Percentiles rank a stretch among this genome's conserved stretches.
These are phyloP conservation scores for Orchesella cincta DNA, from an alignment of 1,140 invertebrate genomes.

Conservation along the genomic window DNA sequence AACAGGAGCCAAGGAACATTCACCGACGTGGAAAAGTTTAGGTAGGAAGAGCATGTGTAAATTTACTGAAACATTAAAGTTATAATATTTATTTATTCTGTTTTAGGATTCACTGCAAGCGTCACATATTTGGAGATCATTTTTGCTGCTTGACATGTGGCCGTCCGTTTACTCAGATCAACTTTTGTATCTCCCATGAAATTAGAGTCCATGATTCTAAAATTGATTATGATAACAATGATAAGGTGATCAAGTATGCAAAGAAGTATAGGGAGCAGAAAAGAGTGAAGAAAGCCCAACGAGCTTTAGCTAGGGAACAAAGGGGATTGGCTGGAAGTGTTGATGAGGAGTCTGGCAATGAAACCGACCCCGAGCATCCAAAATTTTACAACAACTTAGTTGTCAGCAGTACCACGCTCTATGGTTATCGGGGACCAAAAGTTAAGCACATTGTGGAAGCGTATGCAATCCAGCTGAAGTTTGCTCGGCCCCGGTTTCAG, in stretches of 20 bases:
- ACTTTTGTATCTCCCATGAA: not conserved
- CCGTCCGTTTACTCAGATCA: not conserved
- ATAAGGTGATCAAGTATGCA: not conserved
- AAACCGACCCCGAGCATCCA: not conserved
- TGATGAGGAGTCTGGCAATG: too few species aligned
- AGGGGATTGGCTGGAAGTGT: not conserved
- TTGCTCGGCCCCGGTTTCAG: not conserved
- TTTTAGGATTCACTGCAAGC: not conserved
- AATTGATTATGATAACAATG: not conserved
- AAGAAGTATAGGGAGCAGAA: not conserved
- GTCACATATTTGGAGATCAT: not conserved
- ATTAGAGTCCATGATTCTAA: not conserved
- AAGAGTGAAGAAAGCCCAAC: too few species aligned
- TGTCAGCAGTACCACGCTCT: not conserved
- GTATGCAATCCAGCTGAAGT: not conserved
- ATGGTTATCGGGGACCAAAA: not conserved
- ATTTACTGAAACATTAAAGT: too few species aligned
- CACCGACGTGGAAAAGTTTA: not conserved
- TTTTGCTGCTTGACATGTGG: not conserved
- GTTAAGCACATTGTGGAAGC: not conserved
- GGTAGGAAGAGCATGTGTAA: too few species aligned
- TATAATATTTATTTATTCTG: too few species aligned
- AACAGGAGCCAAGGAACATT: not conserved
- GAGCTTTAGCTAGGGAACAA: not conserved
- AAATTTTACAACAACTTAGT: not conserved